These are phyloP conservation scores for Heliconius hermathena DNA, from an alignment of 1,140 invertebrate genomes.

Conservation along the genomic window DNA sequence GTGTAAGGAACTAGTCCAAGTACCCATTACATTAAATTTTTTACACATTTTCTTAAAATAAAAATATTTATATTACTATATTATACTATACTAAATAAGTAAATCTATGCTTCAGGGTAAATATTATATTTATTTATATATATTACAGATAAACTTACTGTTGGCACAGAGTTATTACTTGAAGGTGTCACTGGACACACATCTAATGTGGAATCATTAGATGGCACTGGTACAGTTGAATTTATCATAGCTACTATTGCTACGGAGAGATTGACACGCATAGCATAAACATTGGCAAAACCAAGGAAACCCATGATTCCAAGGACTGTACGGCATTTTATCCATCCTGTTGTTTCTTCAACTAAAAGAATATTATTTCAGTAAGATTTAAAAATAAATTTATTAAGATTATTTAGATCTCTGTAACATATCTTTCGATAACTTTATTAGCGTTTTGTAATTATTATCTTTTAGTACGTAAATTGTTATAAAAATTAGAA, in stretches of 20 bases:
- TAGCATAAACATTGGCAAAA: slow-evolving; percentile 93
- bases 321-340: slow-evolving; percentile 88
- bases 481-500: neutral
- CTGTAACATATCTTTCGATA: neutral
- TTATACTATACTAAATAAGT: no score
- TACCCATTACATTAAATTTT: no score
- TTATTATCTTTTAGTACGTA: neutral
- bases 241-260: slow-evolving; percentile 97
- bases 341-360: slow-evolving; percentile 84
- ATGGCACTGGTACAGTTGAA: slow-evolving; percentile 84
- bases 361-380: slow-evolving; percentile 30
- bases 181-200: slow-evolving; percentile 82
- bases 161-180: slow-evolving; percentile 82
- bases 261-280: slow-evolving; percentile 96
- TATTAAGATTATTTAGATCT: neutral
- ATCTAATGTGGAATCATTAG: slow-evolving; percentile 82
- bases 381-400: neutral
- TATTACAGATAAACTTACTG: slow-evolving; percentile 59
- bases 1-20: no score
- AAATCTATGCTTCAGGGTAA: no score
- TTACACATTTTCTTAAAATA: no score
- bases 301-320: slow-evolving; percentile 91
- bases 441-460: neutral
- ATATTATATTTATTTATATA: neutral
- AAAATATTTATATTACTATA: no score